Evolutionary conservation across 2,113 vertebrate genomes (phyloP), one percentile per base, ranked within the genome.

Genomic region (Datnioides undecimradiatus): DNA sequence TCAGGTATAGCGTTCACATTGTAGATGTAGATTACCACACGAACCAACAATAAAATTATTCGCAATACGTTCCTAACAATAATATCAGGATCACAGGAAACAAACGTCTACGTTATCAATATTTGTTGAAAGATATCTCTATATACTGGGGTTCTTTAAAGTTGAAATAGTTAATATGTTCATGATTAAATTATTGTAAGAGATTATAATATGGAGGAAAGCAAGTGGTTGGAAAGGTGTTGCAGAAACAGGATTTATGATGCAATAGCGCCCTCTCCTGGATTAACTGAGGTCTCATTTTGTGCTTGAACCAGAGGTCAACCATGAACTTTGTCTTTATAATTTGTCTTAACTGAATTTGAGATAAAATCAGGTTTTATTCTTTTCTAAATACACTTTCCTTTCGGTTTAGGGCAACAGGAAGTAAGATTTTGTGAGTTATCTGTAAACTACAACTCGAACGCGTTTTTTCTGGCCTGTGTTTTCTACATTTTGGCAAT

Each of bases 241-340:
- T 43, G 17, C 23, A 6, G 9, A 2, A 19, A 16, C 38, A 16
- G 13, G 23, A 51, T 88, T 73, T 54, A 9, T 83, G 27, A 27
- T 88, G 19, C 76, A 64, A 59, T 58, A 43, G 60, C 90, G 0
- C 88, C 89, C 89, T 81, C 92, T 91, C 2, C 66, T 73, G 90
- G 85, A 45, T 57, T 13, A 52, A 49, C 5, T 23, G 0, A 8
- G 10, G 6, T 12, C 10, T 45, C 40, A 6, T 2, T 21, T 11
- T 52, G 17, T 8, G 11, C 16, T 12, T 12, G 11, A 69, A 19
- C 1, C 2, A 46, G 0, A 58, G 23, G 3, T 8, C 8, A 17
- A 41, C 21, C 3, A 5, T 25, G 16, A 10, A 34, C 21, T 25
- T 9, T n/a, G 12, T 65, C 34, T 45, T 23, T 33, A 36, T 2